Percentiles rank a stretch among this genome's conserved stretches.
phyloP scores from a whole-genome alignment of 1,140 invertebrate genomes.

The Lepidurus arcticus region DNA sequence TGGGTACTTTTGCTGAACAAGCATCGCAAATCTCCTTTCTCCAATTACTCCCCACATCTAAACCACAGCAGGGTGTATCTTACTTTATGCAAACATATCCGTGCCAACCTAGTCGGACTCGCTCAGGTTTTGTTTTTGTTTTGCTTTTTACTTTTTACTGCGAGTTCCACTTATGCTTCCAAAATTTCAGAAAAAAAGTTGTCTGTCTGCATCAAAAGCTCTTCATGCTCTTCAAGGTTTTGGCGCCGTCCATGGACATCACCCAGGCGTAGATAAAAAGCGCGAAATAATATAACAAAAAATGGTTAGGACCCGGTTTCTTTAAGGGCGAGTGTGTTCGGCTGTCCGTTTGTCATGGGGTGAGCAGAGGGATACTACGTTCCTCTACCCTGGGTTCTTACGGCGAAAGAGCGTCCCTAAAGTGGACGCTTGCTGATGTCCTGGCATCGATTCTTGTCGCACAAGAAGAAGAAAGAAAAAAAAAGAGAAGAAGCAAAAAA shows the following conservation, averaged over 20 bases:
- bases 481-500: neutral
- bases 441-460: constrained; percentile 12
- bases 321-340: neutral
- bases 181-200: neutral
- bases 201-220: constrained; percentile 5
- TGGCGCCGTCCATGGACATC: neutral
- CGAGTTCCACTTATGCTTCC: neutral
- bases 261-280: neutral
- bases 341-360: neutral
- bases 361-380: neutral
- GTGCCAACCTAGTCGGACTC: neutral
- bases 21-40: neutral
- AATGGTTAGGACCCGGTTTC: neutral
- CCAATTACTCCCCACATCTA: constrained; percentile 1
- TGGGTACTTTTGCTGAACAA: neutral
- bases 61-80: neutral
- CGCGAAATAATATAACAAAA: constrained; percentile 20
- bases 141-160: neutral
- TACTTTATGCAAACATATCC: neutral
- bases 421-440: constrained; percentile 17
- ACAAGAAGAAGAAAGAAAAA: neutral
- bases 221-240: constrained; percentile 5
- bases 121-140: neutral
- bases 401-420: neutral
- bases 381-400: neutral